Base-by-base conservation (phyloP, 2,797 vertebrate species). In the Toxotes lorentzi region DNA sequence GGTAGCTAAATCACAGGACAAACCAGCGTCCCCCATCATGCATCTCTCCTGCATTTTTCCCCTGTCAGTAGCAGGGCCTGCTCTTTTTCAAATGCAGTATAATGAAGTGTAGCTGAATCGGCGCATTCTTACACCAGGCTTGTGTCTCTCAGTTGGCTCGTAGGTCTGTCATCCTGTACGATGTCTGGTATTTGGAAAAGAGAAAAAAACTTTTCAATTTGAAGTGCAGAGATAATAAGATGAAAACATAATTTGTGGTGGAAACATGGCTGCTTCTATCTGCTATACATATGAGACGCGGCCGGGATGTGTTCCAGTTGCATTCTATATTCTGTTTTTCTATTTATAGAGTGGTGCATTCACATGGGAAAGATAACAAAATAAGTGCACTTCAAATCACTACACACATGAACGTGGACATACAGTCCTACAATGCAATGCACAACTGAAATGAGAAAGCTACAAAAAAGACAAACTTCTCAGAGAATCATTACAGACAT, bases 1-100 rank as follows among this genome's bases (percentile, higher is more conserved):
- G 85, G 84, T 83, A 82, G 87, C 84, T 82, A 75, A 87, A 89
- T 89, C 86, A 73, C 68, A 73, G 76, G 81, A 84, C 63, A 82
- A 85, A 80, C 84, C 84, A 73, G 23, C 58, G 21, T 82, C 74
- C 54, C 78, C 74, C 82, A 75, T 78, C 84, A 82, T 70, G 81
- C 77, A 78, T 83, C 71, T 76, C 69, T 80, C 74, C 82, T 30
- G 70, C 72, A 75, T 88, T 88, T 84, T 79, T 85, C 72, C 70
- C 65, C 72, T 51, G 78, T 77, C 77, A 80, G 81, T 72, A 78
- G 57, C 67, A 64, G 70, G 70, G 80, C 59, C 82, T 87, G 84
- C 74, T 86, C 73, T 87, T 86, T 87, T 86, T 91, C 86, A 92
- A 78, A 82, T 66, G 13, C 69, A 47, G 60, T 63, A 27, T 78